Evolutionary conservation across 2,113 vertebrate genomes (phyloP), one percentile per base, ranked within the genome.

Genomic region (Pelvicachromis taeniatus): DNA sequence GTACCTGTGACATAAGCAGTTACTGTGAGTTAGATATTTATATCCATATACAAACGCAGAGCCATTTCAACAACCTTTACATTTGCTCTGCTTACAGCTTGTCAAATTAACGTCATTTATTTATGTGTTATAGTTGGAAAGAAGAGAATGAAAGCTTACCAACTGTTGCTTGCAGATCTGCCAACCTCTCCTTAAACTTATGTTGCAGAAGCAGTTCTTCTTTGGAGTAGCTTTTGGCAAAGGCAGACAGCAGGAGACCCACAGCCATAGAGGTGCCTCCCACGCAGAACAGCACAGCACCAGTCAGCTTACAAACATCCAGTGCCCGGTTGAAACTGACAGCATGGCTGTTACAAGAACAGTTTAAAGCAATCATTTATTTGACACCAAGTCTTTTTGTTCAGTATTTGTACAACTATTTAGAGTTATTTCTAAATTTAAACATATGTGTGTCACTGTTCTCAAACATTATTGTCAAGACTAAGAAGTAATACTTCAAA

Each of bases 161-260:
- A 33, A 95, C 91, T 9, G 97, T 96, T 59, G 95, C 95, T 68
- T 98, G 98, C 78, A 97, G 92, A 92, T 98, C 97, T 17, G 97
- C 97, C 73, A 99, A 95, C 87, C 97, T 97, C 91, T 99, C 98
- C 89, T 98, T 98, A 93, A 99, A 99, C 95, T 96, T 98, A 81
- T 97, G 97, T 89, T 99, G 98, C 52, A 99, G 96, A 87, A 96
- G 96, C 70, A 96, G 95, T 89, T 99, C 98, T 94, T 99, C 97
- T 96, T 98, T 98, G 95, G 97, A 97, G 92, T 98, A 97, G 91
- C 95, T 94, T 88, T 97, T 98, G 58, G 96, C 97, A 84, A 98
- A 98, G 38, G 97, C 96, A 2, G 97, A 99, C 96, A 98, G 95
- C 70, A 99, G 93, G 80, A 99, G 96, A 77, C 98, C 98, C 0